These are phyloP conservation scores for Alectoris magna DNA, from an alignment of 2,797 vertebrate species.

Conservation along the genomic window DNA sequence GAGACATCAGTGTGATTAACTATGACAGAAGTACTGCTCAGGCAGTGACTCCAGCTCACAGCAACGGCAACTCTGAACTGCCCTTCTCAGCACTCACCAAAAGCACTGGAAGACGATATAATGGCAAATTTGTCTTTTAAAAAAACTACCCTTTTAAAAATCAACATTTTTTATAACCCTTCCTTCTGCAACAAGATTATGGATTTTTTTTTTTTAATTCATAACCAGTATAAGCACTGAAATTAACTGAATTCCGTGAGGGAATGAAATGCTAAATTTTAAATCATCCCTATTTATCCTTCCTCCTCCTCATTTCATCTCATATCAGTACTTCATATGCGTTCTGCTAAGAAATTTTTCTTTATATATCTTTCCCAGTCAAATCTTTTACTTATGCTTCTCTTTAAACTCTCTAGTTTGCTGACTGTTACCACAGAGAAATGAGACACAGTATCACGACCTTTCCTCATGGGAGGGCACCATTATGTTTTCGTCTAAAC, in stretches of 20 bases:
- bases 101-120: neutral
- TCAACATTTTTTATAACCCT: neutral
- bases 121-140: neutral
- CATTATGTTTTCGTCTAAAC: neutral
- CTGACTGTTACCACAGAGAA: neutral
- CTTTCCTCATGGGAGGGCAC: neutral
- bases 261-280: neutral
- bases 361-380: neutral
- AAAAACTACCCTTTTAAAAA: neutral
- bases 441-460: neutral
- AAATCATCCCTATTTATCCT: slow-evolving; percentile 14
- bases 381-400: neutral
- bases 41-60: neutral
- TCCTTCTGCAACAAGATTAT: neutral
- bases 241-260: neutral
- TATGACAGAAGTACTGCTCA: neutral
- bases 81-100: neutral
- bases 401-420: neutral
- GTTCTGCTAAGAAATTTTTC: neutral
- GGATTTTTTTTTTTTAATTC: neutral
- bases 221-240: neutral
- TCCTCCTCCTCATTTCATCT: slow-evolving; percentile 8
- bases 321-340: neutral
- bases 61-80: neutral
- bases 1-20: neutral